Evolutionary conservation across 2,797 vertebrate genomes (phyloP).

Genomic region (Danio choprae): DNA sequence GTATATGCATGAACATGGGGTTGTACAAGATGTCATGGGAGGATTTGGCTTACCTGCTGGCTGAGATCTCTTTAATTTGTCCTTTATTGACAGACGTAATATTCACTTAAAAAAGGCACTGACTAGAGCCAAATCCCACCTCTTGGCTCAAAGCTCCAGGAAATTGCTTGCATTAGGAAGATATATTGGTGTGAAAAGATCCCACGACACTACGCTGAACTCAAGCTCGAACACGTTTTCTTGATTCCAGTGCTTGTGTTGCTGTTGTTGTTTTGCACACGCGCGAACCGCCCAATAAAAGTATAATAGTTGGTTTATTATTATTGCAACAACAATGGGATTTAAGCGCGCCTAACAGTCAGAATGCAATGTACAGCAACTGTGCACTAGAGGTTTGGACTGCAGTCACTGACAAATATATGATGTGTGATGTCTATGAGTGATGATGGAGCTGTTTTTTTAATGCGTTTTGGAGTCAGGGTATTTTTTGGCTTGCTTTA

Average conservation of each 20-base stretch:
- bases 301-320: neutral
- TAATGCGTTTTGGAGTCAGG: slow-evolving; percentile 39
- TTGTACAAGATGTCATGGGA: slow-evolving; percentile 12
- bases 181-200: slow-evolving; percentile 83
- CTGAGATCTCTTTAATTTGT: slow-evolving; percentile 71
- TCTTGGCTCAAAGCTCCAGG: slow-evolving; percentile 80
- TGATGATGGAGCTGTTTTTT: slow-evolving; percentile 52
- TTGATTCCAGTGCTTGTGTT: slow-evolving; percentile 40
- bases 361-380: neutral
- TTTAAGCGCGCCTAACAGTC: neutral
- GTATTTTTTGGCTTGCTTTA: slow-evolving; percentile 50
- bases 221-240: slow-evolving; percentile 62
- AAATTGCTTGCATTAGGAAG: slow-evolving; percentile 84
- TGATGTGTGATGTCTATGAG: slow-evolving; percentile 26
- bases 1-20: slow-evolving; percentile 18
- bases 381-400: neutral
- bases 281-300: neutral
- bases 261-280: neutral
- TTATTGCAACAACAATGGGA: slow-evolving; percentile 7
- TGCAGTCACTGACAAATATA: slow-evolving; percentile 14
- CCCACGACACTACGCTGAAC: slow-evolving; percentile 73
- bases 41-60: slow-evolving; percentile 49
- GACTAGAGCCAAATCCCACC: slow-evolving; percentile 76
- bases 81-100: slow-evolving; percentile 75
- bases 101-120: slow-evolving; percentile 73